A percentile compares a stretch with the other conserved stretches of the same genome.
Conservation (phyloP, 1,140 invertebrate species). For the Penaeus chinensis region DNA sequence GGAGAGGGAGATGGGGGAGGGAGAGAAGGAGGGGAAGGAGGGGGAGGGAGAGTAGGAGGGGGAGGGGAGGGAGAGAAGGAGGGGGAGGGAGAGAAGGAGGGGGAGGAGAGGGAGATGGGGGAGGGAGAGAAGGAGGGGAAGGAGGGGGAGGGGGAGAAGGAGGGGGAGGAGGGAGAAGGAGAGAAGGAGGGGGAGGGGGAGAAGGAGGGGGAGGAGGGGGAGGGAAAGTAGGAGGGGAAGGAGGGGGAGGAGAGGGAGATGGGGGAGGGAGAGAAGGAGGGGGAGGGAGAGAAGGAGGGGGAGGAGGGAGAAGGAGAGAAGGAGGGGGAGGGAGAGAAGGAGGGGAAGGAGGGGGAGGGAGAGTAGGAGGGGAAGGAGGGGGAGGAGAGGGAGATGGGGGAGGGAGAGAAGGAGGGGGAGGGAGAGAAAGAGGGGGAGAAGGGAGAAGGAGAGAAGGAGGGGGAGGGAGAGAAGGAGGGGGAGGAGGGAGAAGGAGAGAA, state of each 20-base stretch:
- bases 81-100: neutral
- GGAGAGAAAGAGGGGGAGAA: neutral
- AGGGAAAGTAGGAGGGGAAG: too few relatives aligned
- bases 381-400: neutral
- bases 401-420: too few relatives aligned
- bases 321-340: neutral
- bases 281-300: neutral
- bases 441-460: too few relatives aligned
- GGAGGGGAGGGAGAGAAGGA: neutral
- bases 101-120: too few relatives aligned
- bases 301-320: too few relatives aligned
- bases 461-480: neutral
- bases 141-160: neutral
- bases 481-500: neutral
- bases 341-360: neutral
- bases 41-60: neutral
- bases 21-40: too few relatives aligned
- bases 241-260: neutral
- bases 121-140: neutral
- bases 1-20: too few relatives aligned
- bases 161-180: neutral
- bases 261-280: neutral
- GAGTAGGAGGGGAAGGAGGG: neutral
- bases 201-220: neutral
- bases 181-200: neutral